phyloP scores from a whole-genome alignment of 2,113 vertebrate genomes.

The Nyctereutes procyonoides region DNA sequence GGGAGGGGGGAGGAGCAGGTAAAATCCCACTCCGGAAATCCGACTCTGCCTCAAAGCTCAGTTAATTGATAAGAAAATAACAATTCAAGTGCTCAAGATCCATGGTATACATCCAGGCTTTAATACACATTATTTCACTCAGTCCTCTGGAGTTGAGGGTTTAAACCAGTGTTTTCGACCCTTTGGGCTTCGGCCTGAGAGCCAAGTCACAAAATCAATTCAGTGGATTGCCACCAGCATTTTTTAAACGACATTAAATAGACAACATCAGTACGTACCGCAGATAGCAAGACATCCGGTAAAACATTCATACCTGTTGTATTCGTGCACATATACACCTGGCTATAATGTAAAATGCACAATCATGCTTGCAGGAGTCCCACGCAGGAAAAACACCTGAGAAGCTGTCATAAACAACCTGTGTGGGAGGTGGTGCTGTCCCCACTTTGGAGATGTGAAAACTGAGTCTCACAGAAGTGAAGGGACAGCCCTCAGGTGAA shows the following conservation, averaged over 20 bases:
- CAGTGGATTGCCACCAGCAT: background rate
- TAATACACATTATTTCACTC: background rate
- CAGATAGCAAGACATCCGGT: background rate
- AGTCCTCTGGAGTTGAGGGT: background rate
- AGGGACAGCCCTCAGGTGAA: background rate
- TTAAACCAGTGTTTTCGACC: background rate
- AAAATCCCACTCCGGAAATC: conserved; percentile 49
- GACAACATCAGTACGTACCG: background rate
- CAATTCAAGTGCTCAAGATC: conserved; percentile 2
- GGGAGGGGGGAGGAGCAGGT: conserved; percentile 9
- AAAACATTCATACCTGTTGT: background rate
- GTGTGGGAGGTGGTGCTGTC: background rate
- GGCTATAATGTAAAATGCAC: background rate
- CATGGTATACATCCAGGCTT: background rate
- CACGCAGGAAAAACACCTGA: background rate
- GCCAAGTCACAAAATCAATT: conserved; percentile 34
- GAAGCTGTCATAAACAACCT: conserved; percentile 4
- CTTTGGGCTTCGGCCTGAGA: background rate
- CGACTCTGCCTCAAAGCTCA: conserved; percentile 34
- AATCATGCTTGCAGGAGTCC: background rate
- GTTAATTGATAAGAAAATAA: conserved; percentile 65
- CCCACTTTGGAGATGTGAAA: background rate
- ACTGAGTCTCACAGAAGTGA: background rate
- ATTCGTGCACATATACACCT: too few species aligned
- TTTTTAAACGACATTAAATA: background rate